phyloP scores from a whole-genome alignment of 1,140 invertebrate genomes.

The Hermetia illucens region DNA sequence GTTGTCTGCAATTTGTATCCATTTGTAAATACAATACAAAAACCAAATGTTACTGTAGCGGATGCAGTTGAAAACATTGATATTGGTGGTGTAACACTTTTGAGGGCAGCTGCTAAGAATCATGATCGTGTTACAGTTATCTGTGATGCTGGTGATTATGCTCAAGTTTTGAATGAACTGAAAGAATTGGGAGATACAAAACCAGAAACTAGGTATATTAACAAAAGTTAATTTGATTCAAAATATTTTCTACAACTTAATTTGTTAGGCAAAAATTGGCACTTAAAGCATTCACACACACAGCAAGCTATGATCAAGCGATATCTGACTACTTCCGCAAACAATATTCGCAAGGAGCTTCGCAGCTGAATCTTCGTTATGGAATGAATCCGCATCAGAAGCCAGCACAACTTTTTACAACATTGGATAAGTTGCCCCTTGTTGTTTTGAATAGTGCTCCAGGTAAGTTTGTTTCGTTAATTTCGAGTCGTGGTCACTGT shows the following conservation, averaged over 20 bases:
- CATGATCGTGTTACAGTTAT: slow-evolving; percentile 89
- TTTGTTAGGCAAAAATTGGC: slow-evolving; percentile 51
- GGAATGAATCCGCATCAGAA: slow-evolving; percentile 98
- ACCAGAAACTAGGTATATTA: slow-evolving; percentile 50
- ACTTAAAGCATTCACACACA: slow-evolving; percentile 91
- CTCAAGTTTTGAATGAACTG: slow-evolving; percentile 57
- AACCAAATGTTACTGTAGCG: slow-evolving; percentile 62
- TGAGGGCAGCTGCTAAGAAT: slow-evolving; percentile 95
- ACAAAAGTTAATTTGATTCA: background rate
- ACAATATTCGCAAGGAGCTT: slow-evolving; percentile 63
- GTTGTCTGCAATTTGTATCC: slow-evolving; percentile 96
- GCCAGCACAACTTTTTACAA: slow-evolving; percentile 85
- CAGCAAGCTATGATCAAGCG: slow-evolving; percentile 82
- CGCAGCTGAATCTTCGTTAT: slow-evolving; percentile 78
- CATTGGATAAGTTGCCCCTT: slow-evolving; percentile 65
- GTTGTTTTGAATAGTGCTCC: slow-evolving; percentile 88
- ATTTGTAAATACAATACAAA: slow-evolving; percentile 79
- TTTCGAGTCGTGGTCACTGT: too few species aligned
- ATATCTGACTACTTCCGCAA: slow-evolving; percentile 94
- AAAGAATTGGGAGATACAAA: slow-evolving; percentile 45
- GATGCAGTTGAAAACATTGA: slow-evolving; percentile 98
- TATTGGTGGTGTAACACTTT: slow-evolving; percentile 88
- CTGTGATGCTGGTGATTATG: slow-evolving; percentile 87
- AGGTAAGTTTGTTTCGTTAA: slow-evolving; percentile 31
- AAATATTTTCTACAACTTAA: too few species aligned